Conservation (phyloP, 2,888 invertebrate genomes). For the Tachystola acroxantha region DNA sequence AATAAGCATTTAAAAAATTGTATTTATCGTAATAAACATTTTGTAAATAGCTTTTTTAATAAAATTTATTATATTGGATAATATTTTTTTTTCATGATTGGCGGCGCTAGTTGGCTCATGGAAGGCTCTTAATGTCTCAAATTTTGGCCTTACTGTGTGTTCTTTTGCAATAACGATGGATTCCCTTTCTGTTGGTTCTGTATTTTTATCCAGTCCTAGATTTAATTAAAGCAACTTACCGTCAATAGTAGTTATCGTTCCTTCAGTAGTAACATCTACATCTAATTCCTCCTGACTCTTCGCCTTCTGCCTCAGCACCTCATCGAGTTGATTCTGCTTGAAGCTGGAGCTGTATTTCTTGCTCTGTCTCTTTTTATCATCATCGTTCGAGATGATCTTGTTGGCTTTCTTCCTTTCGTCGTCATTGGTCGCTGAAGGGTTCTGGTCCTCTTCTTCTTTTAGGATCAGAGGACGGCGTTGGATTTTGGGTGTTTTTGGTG, state of each 20-base stretch:
- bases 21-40: too few relatives aligned
- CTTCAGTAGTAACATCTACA: conserved; percentile 39
- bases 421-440: conserved; percentile 64
- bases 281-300: conserved; percentile 33
- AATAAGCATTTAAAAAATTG: too few relatives aligned
- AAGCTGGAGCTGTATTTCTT: conserved; percentile 67
- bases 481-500: conserved; percentile 36
- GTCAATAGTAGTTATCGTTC: conserved; percentile 17
- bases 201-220: too few relatives aligned
- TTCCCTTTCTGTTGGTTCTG: too few relatives aligned
- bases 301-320: conserved; percentile 39
- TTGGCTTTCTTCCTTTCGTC: conserved; percentile 64
- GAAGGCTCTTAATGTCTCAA: too few relatives aligned
- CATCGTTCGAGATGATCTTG: conserved; percentile 34
- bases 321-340: conserved; percentile 60
- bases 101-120: too few relatives aligned
- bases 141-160: too few relatives aligned
- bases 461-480: conserved; percentile 53
- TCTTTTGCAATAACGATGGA: too few relatives aligned
- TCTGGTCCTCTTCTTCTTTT: conserved; percentile 58
- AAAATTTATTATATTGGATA: too few relatives aligned
- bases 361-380: conserved; percentile 64
- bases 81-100: too few relatives aligned
- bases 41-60: too few relatives aligned
- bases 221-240: too few relatives aligned